Evolutionary conservation across 2,888 invertebrate genomes (phyloP).

Genomic region (Apoda limacodes): DNA sequence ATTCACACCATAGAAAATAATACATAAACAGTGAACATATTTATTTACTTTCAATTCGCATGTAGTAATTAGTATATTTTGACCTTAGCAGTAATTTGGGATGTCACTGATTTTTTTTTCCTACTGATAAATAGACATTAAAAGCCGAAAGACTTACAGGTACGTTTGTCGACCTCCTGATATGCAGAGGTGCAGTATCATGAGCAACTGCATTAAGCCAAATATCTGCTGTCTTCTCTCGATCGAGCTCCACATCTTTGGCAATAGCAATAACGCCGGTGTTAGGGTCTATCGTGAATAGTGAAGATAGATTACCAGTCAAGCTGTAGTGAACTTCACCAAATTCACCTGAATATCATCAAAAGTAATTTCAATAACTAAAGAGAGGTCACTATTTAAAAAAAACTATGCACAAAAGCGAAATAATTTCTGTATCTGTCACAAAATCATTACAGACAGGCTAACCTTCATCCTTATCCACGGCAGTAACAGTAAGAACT

Average conservation of each 20-base stretch:
- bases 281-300: slow-evolving; percentile 78
- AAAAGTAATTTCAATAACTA: slow-evolving; percentile 1
- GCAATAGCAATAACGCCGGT: slow-evolving; percentile 84
- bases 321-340: slow-evolving; percentile 84
- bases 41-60: too few relatives aligned
- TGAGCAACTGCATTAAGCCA: slow-evolving; percentile 83
- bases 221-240: slow-evolving; percentile 78
- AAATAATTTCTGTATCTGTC: too few relatives aligned
- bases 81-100: too few relatives aligned
- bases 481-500: slow-evolving; percentile 79
- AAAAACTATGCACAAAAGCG: background rate
- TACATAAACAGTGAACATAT: too few relatives aligned
- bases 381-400: background rate
- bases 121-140: too few relatives aligned
- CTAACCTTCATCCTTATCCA: slow-evolving; percentile 81
- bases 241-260: slow-evolving; percentile 78
- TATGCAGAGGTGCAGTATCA: slow-evolving; percentile 80
- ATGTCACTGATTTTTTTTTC: too few relatives aligned
- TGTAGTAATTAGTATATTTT: too few relatives aligned
- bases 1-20: background rate
- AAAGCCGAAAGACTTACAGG: too few relatives aligned
- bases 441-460: too few relatives aligned
- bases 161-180: slow-evolving; percentile 78
- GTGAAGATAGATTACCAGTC: slow-evolving; percentile 77
- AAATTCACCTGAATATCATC: slow-evolving; percentile 64